Base-by-base conservation (phyloP, 2,113 vertebrate genomes). In the Scartelaos histophorus region DNA sequence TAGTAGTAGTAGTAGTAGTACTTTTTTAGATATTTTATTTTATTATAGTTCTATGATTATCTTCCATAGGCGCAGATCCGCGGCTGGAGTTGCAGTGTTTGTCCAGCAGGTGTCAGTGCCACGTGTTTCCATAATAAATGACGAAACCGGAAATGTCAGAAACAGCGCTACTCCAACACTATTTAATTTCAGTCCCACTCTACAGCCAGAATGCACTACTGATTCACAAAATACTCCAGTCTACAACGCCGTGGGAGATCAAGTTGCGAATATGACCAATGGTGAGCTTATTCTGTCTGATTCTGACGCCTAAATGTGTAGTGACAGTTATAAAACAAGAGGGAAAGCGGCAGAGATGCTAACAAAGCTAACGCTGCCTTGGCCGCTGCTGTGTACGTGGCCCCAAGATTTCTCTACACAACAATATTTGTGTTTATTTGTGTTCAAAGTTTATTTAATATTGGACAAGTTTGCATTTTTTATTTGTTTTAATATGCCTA, bases 251-350 rank as follows among this genome's bases (percentile, higher is more conserved):
- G 66, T 70, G 68, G 60, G 66, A 84, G 58, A 75, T 29, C 58
- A 81, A 86, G 34, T 75, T 70, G 86, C 82, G 61, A 92, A 73
- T 13, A 94, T 94, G 93, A 94, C 93, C 70, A 94, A 94, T 76
- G 93, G 93, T 94, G 86, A 51, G 92, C 85, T 17, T 7, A 1
- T 21, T 24, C 38, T 19, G 15, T 47, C 35, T 5, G 15, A 21
- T 5, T 38, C n/a, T 22, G 21, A 53, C 25, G 51, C 17, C 3
- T 9, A 4, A 19, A n/a, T 60, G 51, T 57, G 21, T 5, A 65
- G 5, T 24, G 38, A 24, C 29, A 45, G 66, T 13, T 34, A 12
- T 43, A 10, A 62, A 66, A 25, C 25, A 51, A 64, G 13, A 49
- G 79, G 75, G 79, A 5, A 58, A 64, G 70, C 62, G 49, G 69